These are phyloP conservation scores for Didymodactylos carnosus DNA, from an alignment of 2,888 invertebrate genomes.

Conservation along the genomic window DNA sequence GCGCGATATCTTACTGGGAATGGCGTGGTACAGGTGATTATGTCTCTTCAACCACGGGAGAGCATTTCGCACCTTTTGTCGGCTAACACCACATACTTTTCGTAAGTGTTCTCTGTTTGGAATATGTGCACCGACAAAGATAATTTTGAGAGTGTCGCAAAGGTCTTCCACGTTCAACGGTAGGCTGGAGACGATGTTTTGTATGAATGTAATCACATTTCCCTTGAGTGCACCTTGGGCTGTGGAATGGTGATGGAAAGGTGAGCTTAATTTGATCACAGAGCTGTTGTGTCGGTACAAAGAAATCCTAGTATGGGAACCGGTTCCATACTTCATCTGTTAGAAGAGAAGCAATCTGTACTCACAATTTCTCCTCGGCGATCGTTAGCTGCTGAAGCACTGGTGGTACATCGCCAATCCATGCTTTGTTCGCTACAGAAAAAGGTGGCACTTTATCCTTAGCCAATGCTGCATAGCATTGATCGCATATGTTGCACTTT, in stretches of 20 bases:
- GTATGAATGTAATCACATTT: neutral
- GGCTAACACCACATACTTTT: neutral
- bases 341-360: too few relatives aligned
- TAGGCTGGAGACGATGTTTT: neutral
- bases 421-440: neutral
- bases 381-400: neutral
- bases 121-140: neutral
- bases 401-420: neutral
- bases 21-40: neutral
- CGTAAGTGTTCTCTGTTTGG: neutral
- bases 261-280: neutral
- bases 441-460: neutral
- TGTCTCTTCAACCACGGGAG: neutral
- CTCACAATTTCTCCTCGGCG: neutral
- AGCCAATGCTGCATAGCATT: neutral
- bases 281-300: neutral
- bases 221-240: neutral
- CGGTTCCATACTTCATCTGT: too few relatives aligned
- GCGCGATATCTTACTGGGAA: neutral
- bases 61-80: neutral
- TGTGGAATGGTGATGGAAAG: neutral
- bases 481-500: neutral
- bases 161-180: neutral
- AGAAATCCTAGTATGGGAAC: neutral
- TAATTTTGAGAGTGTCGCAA: neutral